Base-by-base conservation (phyloP, 2,888 invertebrate genomes). In the Leptinotarsa haldemani region DNA sequence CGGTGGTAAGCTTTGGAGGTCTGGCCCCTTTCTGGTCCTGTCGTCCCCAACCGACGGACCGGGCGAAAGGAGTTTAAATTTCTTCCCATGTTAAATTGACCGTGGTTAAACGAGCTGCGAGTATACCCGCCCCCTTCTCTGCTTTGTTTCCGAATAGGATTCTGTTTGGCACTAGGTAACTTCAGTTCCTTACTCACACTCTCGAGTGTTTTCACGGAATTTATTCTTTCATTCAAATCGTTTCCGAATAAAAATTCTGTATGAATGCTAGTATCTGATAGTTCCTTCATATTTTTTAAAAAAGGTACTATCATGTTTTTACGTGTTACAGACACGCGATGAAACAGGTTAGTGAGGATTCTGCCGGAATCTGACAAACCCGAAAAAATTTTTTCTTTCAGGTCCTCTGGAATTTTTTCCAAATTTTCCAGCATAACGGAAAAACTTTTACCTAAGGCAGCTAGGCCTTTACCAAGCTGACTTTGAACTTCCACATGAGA, bases 231-330 rank as follows among this genome's bases (percentile, higher is more conserved):
- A 16, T 69, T 18, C 40, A 74, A 65, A 64, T 74, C 74, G 22
- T 65, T 40, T 16, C 66, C 74, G 65, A 71, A 74, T 16, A 69
- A 66, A 61, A 61, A 71, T 61, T 74, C 71, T 20, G 69, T 56
- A n/a, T 69, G 50, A 16, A 69, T 69, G 47, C 52, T 69, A 48
- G 61, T 30, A 7, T 71, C 72, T 2, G 70, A 61, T 53, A 76
- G 47, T 5, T 69, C 66, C 46, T 72, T 76, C 30, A 76, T 69
- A 65, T 67, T 69, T 65, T 74, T 72, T n/a, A 72, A 63, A n/a
- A 40, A 64, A 5, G 74, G 30, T 7, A 30, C 30, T 30, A 30
- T 30, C 30, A 48, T 18, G 7, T 52, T 52, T n/a, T n/a, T 18
- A n/a, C 52, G 9, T 4, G 18, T 52, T 52, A 1, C 1, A 16